These are phyloP conservation scores for Temnothorax nylanderi DNA, from an alignment of 1,140 invertebrate species.

Conservation along the genomic window DNA sequence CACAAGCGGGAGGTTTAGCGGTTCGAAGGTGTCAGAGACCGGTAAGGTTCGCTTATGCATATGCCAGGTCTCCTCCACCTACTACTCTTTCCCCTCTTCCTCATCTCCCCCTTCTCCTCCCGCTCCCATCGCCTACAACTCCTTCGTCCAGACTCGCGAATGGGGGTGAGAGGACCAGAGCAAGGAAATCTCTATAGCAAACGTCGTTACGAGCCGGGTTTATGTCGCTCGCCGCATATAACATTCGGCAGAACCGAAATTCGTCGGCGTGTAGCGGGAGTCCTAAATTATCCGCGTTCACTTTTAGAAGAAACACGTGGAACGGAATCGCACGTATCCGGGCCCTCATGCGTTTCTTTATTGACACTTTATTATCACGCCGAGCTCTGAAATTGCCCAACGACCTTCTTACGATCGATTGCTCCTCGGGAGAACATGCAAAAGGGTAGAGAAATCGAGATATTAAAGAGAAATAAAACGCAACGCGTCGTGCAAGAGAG, in stretches of 20 bases:
- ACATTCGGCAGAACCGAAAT: slow-evolving; percentile 71
- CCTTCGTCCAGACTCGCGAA: slow-evolving; percentile 59
- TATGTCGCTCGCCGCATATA: slow-evolving; percentile 78
- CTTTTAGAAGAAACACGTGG: slow-evolving; percentile 43
- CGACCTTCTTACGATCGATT: slow-evolving; percentile 10
- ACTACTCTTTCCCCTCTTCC: slow-evolving; percentile 46
- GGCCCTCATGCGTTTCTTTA: slow-evolving; percentile 43
- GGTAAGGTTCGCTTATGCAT: slow-evolving; percentile 79
- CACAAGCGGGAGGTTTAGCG: slow-evolving; percentile 73
- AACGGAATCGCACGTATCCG: slow-evolving; percentile 41
- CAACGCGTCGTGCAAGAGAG: neutral
- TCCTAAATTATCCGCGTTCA: slow-evolving; percentile 64
- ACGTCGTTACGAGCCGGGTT: slow-evolving; percentile 77
- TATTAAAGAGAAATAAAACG: neutral
- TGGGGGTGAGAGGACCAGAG: slow-evolving; percentile 68
- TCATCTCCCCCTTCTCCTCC: neutral
- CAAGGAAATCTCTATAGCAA: slow-evolving; percentile 76
- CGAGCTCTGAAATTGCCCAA: neutral
- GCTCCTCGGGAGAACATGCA: neutral
- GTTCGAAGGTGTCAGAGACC: slow-evolving; percentile 80
- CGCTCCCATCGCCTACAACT: slow-evolving; percentile 55
- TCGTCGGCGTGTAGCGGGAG: slow-evolving; percentile 68
- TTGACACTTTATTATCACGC: slow-evolving; percentile 17
- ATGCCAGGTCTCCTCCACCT: slow-evolving; percentile 71
- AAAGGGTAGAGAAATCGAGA: neutral